A percentile compares a stretch with the other conserved stretches of the same genome.
Conservation (phyloP, 2,888 invertebrate species). For the Ecliptopera silaceata region DNA sequence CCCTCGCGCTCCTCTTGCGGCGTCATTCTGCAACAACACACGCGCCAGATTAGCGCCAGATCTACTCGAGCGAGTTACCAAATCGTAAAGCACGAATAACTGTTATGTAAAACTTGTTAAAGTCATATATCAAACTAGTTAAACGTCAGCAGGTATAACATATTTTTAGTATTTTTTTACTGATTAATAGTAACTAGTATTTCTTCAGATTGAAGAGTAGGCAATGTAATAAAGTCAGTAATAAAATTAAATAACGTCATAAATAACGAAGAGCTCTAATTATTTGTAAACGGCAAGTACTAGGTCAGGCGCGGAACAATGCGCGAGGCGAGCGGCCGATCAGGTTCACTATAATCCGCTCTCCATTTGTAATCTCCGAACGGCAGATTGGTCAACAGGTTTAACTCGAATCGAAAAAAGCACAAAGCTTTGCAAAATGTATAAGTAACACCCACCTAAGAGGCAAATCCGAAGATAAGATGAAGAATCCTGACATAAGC, state of each 20-base stretch:
- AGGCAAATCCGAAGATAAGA: slow-evolving; percentile 73
- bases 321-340: slow-evolving; percentile 69
- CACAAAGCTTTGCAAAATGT: slow-evolving; percentile 52
- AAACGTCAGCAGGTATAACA: not conserved
- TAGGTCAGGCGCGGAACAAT: slow-evolving; percentile 74
- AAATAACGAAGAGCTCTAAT: slow-evolving; percentile 58
- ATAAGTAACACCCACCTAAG: slow-evolving; percentile 74
- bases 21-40: slow-evolving; percentile 79
- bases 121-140: not conserved
- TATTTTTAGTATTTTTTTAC: not conserved
- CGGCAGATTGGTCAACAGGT: slow-evolving; percentile 48
- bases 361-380: slow-evolving; percentile 57
- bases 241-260: slow-evolving; percentile 42
- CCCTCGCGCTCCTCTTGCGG: slow-evolving; percentile 80
- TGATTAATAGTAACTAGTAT: not conserved
- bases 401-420: slow-evolving; percentile 42
- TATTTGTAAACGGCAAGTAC: slow-evolving; percentile 59
- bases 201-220: not conserved
- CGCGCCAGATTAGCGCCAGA: slow-evolving; percentile 56
- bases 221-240: slow-evolving; percentile 9
- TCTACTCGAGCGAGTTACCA: slow-evolving; percentile 49
- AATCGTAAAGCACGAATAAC: slow-evolving; percentile 43
- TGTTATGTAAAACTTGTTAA: slow-evolving; percentile 18
- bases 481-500: slow-evolving; percentile 78
- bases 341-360: slow-evolving; percentile 68